Percentiles rank a stretch among this genome's conserved stretches.
These are phyloP conservation scores for Chelonia mydas DNA, from an alignment of 2,797 vertebrate species.

Conservation along the genomic window DNA sequence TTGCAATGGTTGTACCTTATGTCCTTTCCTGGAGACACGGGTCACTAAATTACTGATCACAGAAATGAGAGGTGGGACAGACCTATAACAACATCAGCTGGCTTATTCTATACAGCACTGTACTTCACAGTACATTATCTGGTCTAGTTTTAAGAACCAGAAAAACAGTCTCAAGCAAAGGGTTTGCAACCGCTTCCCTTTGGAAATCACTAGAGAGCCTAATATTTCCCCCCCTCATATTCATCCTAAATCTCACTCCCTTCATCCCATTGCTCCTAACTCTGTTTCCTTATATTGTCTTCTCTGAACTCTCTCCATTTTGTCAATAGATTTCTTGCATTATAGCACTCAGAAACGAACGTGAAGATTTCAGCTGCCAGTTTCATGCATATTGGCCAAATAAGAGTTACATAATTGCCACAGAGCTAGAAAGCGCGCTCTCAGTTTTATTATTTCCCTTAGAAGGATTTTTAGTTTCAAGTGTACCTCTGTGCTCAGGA, in stretches of 20 bases:
- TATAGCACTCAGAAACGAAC: neutral
- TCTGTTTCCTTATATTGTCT: neutral
- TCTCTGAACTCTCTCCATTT: neutral
- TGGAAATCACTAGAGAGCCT: neutral
- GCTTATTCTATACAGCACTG: neutral
- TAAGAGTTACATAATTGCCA: neutral
- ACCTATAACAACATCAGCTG: neutral
- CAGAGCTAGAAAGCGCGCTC: neutral
- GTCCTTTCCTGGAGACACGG: no score
- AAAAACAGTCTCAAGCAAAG: neutral
- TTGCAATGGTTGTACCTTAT: neutral
- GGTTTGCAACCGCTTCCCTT: neutral
- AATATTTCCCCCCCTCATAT: neutral
- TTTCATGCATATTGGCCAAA: neutral
- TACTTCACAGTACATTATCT: neutral
- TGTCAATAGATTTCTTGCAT: neutral
- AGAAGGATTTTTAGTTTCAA: accelerated
- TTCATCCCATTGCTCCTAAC: neutral
- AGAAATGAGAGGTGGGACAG: neutral
- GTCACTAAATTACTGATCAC: neutral
- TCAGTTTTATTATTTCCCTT: neutral
- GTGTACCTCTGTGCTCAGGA: neutral
- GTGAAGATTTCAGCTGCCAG: neutral
- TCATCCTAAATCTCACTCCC: neutral
- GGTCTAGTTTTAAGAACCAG: no score